phyloP scores from a whole-genome alignment of 1,140 invertebrate species.

The Solenopsis fugax region DNA sequence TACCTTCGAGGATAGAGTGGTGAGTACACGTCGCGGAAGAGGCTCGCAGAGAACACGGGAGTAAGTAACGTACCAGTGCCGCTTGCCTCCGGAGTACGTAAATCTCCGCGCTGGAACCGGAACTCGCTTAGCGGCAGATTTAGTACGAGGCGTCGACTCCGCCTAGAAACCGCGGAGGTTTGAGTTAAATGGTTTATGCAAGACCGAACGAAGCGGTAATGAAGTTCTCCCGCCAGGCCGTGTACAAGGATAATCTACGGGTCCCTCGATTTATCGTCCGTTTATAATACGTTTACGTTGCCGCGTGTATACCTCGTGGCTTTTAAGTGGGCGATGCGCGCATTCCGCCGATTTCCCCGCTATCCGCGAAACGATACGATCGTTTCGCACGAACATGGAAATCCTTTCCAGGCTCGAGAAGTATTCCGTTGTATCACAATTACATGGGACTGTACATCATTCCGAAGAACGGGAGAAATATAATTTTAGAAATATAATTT shows the following conservation, averaged over 20 bases:
- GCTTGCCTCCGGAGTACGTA: conserved; percentile 80
- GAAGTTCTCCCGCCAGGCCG: conserved; percentile 82
- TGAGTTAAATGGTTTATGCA: conserved; percentile 87
- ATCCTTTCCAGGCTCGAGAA: background rate
- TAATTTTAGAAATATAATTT: background rate
- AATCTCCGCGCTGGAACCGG: conserved; percentile 81
- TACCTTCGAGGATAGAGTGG: conserved; percentile 53
- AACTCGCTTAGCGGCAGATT: conserved; percentile 84
- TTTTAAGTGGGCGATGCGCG: conserved; percentile 49
- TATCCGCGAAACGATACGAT: conserved; percentile 35
- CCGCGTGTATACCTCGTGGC: conserved; percentile 17
- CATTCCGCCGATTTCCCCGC: conserved; percentile 49
- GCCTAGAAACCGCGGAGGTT: conserved; percentile 85
- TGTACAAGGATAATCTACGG: conserved; percentile 84
- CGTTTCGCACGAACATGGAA: conserved; percentile 22
- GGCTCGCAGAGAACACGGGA: conserved; percentile 65
- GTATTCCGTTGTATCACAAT: conserved; percentile 26
- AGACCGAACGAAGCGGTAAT: conserved; percentile 86
- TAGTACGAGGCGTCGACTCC: conserved; percentile 84
- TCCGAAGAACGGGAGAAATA: background rate
- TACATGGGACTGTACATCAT: background rate
- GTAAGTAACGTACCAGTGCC: conserved; percentile 68
- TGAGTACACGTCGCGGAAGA: conserved; percentile 57
- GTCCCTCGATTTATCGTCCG: conserved; percentile 84
- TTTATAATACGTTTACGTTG: conserved; percentile 82